These are phyloP conservation scores for Cantharis flavilabris DNA, from an alignment of 2,888 invertebrate species.

Conservation along the genomic window DNA sequence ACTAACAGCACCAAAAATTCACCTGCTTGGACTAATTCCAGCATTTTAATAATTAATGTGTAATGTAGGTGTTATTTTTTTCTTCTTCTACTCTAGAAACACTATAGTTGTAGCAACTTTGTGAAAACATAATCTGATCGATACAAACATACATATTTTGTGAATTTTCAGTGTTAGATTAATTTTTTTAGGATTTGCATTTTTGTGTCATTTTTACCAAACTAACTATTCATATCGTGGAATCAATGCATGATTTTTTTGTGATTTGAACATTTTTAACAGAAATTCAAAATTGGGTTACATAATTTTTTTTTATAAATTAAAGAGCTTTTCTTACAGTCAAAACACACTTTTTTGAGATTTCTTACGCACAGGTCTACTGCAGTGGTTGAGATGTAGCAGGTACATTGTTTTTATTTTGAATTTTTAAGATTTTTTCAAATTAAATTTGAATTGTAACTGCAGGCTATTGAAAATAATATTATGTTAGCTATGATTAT, in stretches of 20 bases:
- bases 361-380: background rate
- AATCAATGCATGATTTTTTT: background rate
- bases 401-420: background rate
- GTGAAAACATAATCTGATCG: background rate
- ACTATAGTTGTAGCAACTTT: background rate
- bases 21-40: background rate
- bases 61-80: background rate
- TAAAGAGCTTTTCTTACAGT: background rate
- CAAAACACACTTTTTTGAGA: background rate
- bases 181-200: background rate
- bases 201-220: background rate
- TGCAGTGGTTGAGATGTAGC: background rate
- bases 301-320: background rate
- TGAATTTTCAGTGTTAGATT: too few species aligned
- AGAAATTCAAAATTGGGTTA: background rate
- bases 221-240: background rate
- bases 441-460: too few species aligned
- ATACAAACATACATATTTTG: too few species aligned
- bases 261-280: background rate
- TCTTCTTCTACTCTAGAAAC: background rate
- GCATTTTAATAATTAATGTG: background rate
- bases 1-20: background rate
- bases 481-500: too few species aligned
- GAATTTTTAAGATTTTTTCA: too few species aligned
- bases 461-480: too few species aligned